phyloP scores from a whole-genome alignment of 2,888 invertebrate genomes.

The Dilophus febrilis region DNA sequence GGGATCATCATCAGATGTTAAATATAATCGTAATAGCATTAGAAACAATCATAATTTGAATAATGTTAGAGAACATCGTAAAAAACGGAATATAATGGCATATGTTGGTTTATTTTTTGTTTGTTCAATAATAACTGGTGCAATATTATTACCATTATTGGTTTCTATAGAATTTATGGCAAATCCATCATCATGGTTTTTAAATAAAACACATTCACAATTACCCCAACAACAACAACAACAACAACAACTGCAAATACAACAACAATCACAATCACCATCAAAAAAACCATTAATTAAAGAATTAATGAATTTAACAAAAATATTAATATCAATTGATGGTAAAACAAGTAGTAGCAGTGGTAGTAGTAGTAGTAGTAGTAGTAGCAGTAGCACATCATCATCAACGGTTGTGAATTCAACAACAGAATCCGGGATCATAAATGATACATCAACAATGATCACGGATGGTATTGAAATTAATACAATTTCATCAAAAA shows the following conservation, averaged over 20 bases:
- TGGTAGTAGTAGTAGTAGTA: no score
- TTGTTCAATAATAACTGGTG: conserved; percentile 27
- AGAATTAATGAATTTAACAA: conserved; percentile 37
- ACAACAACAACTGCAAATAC: conserved; percentile 18
- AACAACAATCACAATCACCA: conserved; percentile 22
- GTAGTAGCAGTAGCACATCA: no score
- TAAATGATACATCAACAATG: no score
- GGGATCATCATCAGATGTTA: no score
- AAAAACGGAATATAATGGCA: conserved; percentile 21
- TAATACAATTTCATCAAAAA: no score
- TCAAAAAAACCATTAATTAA: conserved; percentile 11
- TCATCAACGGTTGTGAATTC: no score
- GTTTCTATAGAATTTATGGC: conserved; percentile 27
- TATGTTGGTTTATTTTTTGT: conserved; percentile 27
- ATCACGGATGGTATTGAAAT: no score
- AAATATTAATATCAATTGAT: conserved; percentile 28
- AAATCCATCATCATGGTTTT: conserved; percentile 27
- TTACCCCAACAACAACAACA: conserved; percentile 13
- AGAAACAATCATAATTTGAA: neutral
- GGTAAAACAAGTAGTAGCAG: no score
- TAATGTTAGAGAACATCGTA: neutral
- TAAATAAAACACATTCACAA: conserved; percentile 17
- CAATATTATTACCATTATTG: conserved; percentile 26
- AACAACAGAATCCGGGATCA: no score
- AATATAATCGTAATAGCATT: no score